A percentile compares a stretch with the other conserved stretches of the same genome.
These are phyloP conservation scores for Cyphomyrus plagiostoma DNA, from an alignment of 2,113 vertebrate species.

Conservation along the genomic window DNA sequence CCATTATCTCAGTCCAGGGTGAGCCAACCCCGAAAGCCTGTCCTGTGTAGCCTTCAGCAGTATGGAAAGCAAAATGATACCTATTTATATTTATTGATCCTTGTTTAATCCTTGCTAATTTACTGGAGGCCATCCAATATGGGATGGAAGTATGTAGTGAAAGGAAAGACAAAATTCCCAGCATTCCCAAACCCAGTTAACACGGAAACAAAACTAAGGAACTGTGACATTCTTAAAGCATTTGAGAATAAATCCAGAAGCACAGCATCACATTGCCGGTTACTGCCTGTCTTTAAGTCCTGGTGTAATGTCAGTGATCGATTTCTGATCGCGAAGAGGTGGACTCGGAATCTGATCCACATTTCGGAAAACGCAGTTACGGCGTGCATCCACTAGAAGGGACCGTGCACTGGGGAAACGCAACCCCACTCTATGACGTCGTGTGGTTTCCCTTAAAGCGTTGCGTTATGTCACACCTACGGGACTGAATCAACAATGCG, in stretches of 20 bases:
- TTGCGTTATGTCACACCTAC: constrained; percentile 3
- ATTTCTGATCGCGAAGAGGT: background rate
- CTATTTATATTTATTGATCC: background rate
- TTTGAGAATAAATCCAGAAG: background rate
- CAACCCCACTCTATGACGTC: background rate
- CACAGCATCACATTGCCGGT: background rate
- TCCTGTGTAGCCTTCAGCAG: background rate
- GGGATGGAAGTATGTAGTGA: background rate
- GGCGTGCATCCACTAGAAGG: constrained; percentile 22
- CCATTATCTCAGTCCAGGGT: background rate
- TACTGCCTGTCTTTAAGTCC: background rate
- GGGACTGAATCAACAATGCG: background rate
- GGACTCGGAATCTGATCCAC: background rate
- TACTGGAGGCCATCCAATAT: background rate
- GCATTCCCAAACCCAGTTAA: background rate
- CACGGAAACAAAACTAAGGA: background rate
- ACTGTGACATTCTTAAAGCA: background rate
- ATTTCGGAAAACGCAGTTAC: background rate
- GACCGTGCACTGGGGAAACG: background rate
- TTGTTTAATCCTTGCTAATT: constrained; percentile 10
- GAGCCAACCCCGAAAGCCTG: background rate
- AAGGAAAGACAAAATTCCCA: background rate
- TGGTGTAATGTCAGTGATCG: background rate
- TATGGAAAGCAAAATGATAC: background rate
- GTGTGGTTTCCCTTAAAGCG: background rate